Percentiles rank a stretch among this genome's conserved stretches.
Evolutionary conservation across 2,888 invertebrate species (phyloP).

Genomic region (Epiperipatus broadwayi): DNA sequence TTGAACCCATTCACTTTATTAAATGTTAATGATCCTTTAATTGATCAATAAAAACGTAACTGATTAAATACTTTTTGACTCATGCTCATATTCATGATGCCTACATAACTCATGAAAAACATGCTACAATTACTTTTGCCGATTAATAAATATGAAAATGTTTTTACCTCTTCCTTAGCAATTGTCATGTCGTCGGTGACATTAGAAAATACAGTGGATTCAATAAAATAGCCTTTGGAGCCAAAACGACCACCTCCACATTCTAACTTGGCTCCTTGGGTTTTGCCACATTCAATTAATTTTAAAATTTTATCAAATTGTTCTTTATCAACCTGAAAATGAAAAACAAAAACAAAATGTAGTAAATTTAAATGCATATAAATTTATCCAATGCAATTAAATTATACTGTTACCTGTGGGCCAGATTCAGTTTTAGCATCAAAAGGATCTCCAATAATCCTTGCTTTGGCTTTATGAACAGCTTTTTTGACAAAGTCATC

Average conservation of each 20-base stretch:
- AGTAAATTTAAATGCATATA: no score
- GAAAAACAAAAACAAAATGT: no score
- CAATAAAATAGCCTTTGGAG: constrained; percentile 30
- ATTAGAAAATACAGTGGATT: constrained; percentile 33
- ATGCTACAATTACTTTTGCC: no score
- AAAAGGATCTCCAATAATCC: constrained; percentile 64
- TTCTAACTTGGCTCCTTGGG: constrained; percentile 47
- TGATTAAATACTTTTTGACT: no score
- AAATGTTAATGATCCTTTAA: no score
- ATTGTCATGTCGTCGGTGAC: constrained; percentile 32
- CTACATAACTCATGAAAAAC: no score
- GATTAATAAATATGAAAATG: no score
- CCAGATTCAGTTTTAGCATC: constrained; percentile 47
- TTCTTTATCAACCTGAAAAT: constrained; percentile 44
- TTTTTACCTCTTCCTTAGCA: constrained; percentile 40
- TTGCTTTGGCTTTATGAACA: constrained; percentile 43
- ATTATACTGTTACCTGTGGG: constrained; percentile 60
- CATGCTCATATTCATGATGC: no score
- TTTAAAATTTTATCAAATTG: constrained; percentile 54
- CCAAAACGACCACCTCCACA: constrained; percentile 23
- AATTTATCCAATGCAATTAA: constrained; percentile 16
- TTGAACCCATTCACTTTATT: no score
- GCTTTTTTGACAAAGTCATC: constrained; percentile 61
- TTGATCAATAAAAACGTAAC: no score
- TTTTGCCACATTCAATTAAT: constrained; percentile 53